Base-by-base conservation (phyloP, 1,140 invertebrate species). In the Bacillus rossius region DNA sequence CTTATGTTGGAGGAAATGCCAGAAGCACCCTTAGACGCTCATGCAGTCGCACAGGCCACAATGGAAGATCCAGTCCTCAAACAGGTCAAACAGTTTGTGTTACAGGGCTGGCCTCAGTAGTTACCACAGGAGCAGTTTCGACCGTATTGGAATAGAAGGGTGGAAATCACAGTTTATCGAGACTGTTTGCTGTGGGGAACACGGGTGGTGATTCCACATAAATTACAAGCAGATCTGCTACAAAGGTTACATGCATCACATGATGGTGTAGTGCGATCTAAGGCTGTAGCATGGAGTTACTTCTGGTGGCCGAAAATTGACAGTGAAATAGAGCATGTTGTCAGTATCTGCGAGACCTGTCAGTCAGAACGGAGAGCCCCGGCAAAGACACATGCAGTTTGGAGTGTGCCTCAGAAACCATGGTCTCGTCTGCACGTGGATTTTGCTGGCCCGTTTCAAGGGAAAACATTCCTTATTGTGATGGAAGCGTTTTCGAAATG, bases 391-490 rank as follows among this genome's bases (percentile, higher is more conserved):
- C 55, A 65, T 23, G 61, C 64, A 47, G 57, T 60, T 2, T 78
- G 76, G 77, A 54, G 62, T 7, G 62, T 59, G 53, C 67, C 74
- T 16, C 29, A 62, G 61, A 19, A 65, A 42, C 75, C 72, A 2
- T 80, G 75, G 73, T 61, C 70, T n/a, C 60, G 77, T 47, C 40
- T 81, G 0, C 77, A 81, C 59, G 65, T 76, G 0, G 80, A 80
- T 61, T 79, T 76, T 64, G 73, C 73, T 4, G 75, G 76, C 10
- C 75, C 72, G 16, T 71, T 74, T 45, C 43, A 67, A 37, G 64
- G 64, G 1, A 58, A 69, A 50, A 70, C 62, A 58, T 78, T 73
- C 59, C 55, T 78, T 8, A 66, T 79, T 20, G 54, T 75, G 2
- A 65, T 73, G 0, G 77, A 79, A 66, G 59, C 72, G 1, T 72